These are phyloP conservation scores for Heliconius nattereri DNA, from an alignment of 1,140 invertebrate species.

Conservation along the genomic window DNA sequence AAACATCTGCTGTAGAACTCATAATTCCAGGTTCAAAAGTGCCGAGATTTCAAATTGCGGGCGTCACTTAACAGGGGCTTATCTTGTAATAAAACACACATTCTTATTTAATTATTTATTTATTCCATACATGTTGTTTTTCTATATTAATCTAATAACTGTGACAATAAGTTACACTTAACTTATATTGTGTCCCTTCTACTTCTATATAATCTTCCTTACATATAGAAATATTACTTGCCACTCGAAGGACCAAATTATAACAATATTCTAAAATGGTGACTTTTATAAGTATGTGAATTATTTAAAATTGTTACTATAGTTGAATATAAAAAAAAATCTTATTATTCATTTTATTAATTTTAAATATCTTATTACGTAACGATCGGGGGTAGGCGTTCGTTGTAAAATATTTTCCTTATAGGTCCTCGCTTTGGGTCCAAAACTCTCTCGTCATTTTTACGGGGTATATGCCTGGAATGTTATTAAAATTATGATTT, in stretches of 20 bases:
- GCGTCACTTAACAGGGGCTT: too few species aligned
- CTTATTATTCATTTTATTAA: not conserved
- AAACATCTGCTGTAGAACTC: too few species aligned
- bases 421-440: slow-evolving; percentile 77
- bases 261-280: too few species aligned
- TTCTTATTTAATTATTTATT: not conserved
- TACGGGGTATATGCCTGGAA: slow-evolving; percentile 66
- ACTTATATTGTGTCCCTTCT: not conserved
- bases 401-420: slow-evolving; percentile 70
- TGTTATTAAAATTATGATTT: not conserved
- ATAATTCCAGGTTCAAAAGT: too few species aligned
- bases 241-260: too few species aligned
- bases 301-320: too few species aligned
- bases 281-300: too few species aligned
- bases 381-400: slow-evolving; percentile 67
- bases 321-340: not conserved
- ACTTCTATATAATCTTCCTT: not conserved
- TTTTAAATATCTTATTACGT: slow-evolving; percentile 46
- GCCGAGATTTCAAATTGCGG: too few species aligned
- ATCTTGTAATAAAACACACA: not conserved
- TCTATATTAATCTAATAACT: not conserved
- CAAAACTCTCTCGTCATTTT: slow-evolving; percentile 70
- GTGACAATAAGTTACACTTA: not conserved
- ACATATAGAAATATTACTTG: too few species aligned
- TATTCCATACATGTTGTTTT: not conserved